These are phyloP conservation scores for Cecropterus lyciades DNA, from an alignment of 1,140 invertebrate genomes.

Conservation along the genomic window DNA sequence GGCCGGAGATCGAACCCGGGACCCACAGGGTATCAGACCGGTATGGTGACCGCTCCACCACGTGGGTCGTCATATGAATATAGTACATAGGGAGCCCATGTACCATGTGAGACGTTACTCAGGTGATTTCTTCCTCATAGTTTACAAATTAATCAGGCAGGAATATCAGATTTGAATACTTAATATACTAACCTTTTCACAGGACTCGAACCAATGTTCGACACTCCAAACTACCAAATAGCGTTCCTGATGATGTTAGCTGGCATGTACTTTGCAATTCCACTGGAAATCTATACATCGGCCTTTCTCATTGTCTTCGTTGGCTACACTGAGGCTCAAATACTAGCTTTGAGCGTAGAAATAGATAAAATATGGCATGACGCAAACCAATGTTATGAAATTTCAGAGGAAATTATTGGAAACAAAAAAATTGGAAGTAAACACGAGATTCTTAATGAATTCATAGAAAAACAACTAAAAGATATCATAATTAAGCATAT, in stretches of 20 bases:
- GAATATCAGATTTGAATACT: neutral
- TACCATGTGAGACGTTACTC: too few relatives aligned
- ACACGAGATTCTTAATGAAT: constrained; percentile 39
- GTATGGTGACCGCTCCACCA: too few relatives aligned
- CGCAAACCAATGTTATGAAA: constrained; percentile 38
- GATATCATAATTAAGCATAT: constrained; percentile 45
- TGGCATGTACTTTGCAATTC: constrained; percentile 36
- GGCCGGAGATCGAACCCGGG: too few relatives aligned
- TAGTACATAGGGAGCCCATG: too few relatives aligned
- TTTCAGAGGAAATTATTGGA: constrained; percentile 6
- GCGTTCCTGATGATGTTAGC: constrained; percentile 37
- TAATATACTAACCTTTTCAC: neutral
- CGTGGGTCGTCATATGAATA: too few relatives aligned
- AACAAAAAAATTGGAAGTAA: constrained; percentile 9
- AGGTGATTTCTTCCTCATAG: too few relatives aligned
- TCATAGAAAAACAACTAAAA: constrained; percentile 39
- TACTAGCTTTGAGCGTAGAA: constrained; percentile 56
- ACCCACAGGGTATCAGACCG: too few relatives aligned
- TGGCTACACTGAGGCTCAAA: constrained; percentile 61
- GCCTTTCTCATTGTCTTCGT: constrained; percentile 51
- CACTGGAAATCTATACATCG: constrained; percentile 26
- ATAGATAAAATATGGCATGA: constrained; percentile 51
- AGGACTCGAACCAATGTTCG: constrained; percentile 36
- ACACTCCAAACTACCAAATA: constrained; percentile 62
- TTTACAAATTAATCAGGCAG: too few relatives aligned